Conservation (phyloP, 2,113 vertebrate species). For the Piprites chloris region DNA sequence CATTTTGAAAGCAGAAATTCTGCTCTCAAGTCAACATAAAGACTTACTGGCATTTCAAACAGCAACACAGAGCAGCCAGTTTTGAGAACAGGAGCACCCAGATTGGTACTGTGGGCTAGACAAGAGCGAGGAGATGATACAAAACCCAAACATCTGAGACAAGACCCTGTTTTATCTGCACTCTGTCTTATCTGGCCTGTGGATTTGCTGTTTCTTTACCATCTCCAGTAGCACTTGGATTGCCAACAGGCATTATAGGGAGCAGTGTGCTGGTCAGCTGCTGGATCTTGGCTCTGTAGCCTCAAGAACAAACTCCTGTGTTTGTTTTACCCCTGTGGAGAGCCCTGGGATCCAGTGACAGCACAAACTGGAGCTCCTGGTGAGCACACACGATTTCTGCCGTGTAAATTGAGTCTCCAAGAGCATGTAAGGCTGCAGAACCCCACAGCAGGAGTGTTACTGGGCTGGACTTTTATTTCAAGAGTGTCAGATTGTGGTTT, state of each 20-base stretch:
- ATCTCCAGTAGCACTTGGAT: neutral
- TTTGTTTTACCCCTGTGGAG: neutral
- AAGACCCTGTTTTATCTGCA: neutral
- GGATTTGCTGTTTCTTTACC: neutral
- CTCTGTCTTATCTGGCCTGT: neutral
- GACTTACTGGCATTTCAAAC: neutral
- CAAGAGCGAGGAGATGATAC: neutral
- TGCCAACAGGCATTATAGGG: neutral
- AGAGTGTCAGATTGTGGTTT: neutral
- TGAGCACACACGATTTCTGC: neutral
- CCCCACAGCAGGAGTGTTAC: neutral
- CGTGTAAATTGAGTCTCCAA: neutral
- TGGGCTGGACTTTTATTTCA: neutral
- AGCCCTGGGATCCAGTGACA: neutral
- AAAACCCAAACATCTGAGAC: neutral
- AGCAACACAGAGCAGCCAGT: neutral
- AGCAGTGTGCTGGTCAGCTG: neutral
- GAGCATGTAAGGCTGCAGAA: neutral
- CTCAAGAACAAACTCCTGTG: neutral
- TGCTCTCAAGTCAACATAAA: neutral
- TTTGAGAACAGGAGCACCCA: neutral
- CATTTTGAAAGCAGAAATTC: neutral
- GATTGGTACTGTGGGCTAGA: neutral
- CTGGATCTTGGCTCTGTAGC: neutral
- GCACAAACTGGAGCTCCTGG: accelerated